Evolutionary conservation across 1,140 invertebrate species (phyloP), one percentile per base, ranked within the genome.

Genomic region (Zaprionus vittiger): DNA sequence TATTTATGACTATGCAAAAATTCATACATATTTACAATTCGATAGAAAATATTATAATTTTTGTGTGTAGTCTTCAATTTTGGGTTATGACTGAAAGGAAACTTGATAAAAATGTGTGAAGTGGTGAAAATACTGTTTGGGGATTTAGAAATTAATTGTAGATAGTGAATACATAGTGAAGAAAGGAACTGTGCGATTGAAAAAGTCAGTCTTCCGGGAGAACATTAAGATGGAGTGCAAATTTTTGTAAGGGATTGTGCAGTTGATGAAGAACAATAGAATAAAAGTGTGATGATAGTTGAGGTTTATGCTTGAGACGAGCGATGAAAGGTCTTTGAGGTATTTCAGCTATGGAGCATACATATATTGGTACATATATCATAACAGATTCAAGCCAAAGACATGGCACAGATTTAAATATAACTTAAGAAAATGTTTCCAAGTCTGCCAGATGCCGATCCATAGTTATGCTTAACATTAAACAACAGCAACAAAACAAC

Each of bases 401-500:
- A 72, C 79, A 90, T 89, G 84, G 84, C 85, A 89, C 85, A 89
- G 78, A 72, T 61, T 71, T 81, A 61, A 80, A 65, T 44, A 56
- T 66, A 79, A 57, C 71, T 79, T 79, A 80, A 67, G 57, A 34
- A 80, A 63, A 54, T 75, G 44, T 71, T 37, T 79, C 71, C 66
- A 80, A 70, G 62, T 63, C 76, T 47, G 70, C 61, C 72, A 73
- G 69, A 68, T 56, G 54, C 73, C 67, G 61, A 75, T 61, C 80
- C 79, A 89, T 73, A 81, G 79, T 87, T 81, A 81, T 70, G 78
- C 82, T 90, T 84, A 90, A 90, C 85, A 89, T 84, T 84, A 84
- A 90, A 84, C 76, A 89, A 89, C 84, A 89, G 85, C 81, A 89
- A 89, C 81, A 90, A 90, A 81, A 84, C 85, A 90, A 90, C 81